A percentile compares a stretch with the other conserved stretches of the same genome.
Evolutionary conservation across 2,888 invertebrate species (phyloP).

Genomic region (Hydropsyche betteni): DNA sequence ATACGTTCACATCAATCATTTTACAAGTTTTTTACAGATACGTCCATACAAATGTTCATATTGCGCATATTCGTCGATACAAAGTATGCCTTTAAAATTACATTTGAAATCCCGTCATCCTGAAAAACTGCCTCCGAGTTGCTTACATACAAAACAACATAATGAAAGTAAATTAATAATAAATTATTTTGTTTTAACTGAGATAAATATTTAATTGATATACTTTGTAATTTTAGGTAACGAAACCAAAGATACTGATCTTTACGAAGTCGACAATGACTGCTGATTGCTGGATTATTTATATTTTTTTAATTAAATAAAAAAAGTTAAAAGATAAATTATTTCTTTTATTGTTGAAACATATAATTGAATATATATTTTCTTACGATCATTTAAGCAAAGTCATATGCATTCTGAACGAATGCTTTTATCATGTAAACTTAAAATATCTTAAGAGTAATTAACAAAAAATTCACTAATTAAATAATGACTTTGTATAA

Average conservation of each 20-base stretch:
- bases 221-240: too few relatives aligned
- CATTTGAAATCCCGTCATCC: constrained; percentile 69
- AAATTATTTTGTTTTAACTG: too few relatives aligned
- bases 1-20: too few relatives aligned
- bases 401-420: neutral
- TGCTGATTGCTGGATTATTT: too few relatives aligned
- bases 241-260: too few relatives aligned
- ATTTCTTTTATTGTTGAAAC: too few relatives aligned
- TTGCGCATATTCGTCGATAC: constrained; percentile 75
- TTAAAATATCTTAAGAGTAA: neutral
- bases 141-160: neutral
- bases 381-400: neutral
- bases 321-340: too few relatives aligned
- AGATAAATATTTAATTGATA: too few relatives aligned
- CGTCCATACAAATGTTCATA: constrained; percentile 72
- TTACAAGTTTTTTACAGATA: constrained; percentile 52
- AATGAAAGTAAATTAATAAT: neutral
- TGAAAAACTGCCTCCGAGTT: constrained; percentile 50
- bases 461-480: neutral
- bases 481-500: neutral
- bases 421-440: neutral
- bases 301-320: too few relatives aligned
- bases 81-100: constrained; percentile 73
- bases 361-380: too few relatives aligned
- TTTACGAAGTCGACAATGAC: too few relatives aligned